These are phyloP conservation scores for Capra hircus DNA, from an alignment of 2,113 vertebrate species.

Conservation along the genomic window DNA sequence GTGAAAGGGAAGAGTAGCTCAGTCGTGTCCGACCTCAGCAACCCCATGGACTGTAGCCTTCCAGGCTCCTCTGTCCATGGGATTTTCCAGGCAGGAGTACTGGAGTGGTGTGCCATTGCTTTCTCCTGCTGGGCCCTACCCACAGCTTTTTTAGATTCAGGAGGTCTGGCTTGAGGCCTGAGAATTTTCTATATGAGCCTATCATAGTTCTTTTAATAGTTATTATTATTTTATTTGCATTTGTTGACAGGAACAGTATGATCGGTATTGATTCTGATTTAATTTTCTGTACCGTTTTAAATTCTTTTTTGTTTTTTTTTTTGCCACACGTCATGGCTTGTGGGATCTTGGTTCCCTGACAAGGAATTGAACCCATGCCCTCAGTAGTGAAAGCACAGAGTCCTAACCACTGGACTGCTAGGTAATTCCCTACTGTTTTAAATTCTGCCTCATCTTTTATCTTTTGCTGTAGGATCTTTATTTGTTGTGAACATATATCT, in stretches of 20 bases:
- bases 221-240: not conserved
- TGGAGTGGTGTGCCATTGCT: no score
- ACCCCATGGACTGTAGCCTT: no score
- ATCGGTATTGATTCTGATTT: not conserved
- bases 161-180: not conserved
- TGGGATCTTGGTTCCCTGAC: not conserved
- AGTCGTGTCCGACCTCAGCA: fast-evolving
- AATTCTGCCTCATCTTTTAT: not conserved
- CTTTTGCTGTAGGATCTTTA: not conserved
- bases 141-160: not conserved
- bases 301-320: not conserved
- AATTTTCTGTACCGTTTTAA: not conserved
- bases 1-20: no score
- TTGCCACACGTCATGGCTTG: not conserved
- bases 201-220: not conserved
- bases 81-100: no score
- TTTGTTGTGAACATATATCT: not conserved
- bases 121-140: not conserved
- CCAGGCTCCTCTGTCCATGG: no score
- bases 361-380: not conserved
- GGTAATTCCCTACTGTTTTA: not conserved
- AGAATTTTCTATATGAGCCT: not conserved
- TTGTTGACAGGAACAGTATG: not conserved
- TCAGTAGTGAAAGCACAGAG: not conserved
- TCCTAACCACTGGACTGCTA: not conserved